Conservation (phyloP, 1,140 invertebrate genomes). For the Polypedilum pembai region DNA sequence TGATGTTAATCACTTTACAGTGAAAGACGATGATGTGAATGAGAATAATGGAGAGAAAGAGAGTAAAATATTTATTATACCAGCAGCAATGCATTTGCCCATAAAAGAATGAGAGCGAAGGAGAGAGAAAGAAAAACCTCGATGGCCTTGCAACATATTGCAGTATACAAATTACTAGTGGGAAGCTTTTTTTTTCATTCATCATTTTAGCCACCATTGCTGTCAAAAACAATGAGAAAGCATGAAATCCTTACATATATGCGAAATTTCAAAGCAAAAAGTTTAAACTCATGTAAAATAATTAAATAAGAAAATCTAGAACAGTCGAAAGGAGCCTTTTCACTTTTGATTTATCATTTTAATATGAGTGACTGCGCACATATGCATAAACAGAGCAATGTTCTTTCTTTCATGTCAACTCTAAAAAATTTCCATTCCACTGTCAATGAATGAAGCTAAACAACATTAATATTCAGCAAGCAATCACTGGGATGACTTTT, state of each 20-base stretch:
- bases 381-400: no score
- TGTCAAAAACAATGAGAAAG: neutral
- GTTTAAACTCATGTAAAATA: neutral
- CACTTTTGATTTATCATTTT: neutral
- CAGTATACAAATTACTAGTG: neutral
- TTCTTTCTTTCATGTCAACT: no score
- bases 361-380: no score
- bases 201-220: neutral
- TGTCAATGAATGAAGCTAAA: no score
- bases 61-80: neutral
- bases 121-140: neutral
- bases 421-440: no score
- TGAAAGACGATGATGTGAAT: neutral
- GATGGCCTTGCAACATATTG: neutral
- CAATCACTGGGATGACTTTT: no score
- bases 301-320: neutral
- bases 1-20: neutral
- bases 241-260: neutral
- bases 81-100: neutral
- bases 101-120: neutral
- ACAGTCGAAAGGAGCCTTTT: neutral
- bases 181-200: neutral
- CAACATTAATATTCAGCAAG: no score
- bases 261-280: neutral
- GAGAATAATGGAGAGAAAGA: neutral